Base-by-base conservation (phyloP, 2,888 invertebrate species). In the Camponotus fellah region DNA sequence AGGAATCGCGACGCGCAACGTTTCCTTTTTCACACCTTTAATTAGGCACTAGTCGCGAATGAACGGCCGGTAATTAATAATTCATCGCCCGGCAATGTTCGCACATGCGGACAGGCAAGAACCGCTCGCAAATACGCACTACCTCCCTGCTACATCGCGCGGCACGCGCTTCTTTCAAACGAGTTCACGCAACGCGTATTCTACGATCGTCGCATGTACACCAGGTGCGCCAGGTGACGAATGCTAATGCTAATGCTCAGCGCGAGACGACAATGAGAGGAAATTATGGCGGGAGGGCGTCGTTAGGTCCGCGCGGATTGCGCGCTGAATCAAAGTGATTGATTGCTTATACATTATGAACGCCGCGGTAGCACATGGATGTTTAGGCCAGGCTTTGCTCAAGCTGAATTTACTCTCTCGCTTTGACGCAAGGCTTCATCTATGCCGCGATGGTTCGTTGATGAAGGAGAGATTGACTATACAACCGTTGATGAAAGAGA, bases 51-150 rank as follows among this genome's bases (percentile, higher is more conserved):
- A 79, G 84, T 75, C 10, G 85, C 64, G 85, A 86, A 86, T 85
- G 84, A 90, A 90, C 86, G 84, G 72, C 72, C 77, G 84, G 86
- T 75, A 86, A 90, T 90, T 90, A 90, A 90, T 88, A 88, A 90
- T 90, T 90, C 88, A 90, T 88, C 85, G 69, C 83, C 40, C 71
- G 46, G 46, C 62, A 85, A 86, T 71, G 84, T 79, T 75, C 76
- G 75, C 83, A 72, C 66, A 82, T 65, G 65, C 14, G 17, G 17
- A 46, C 1, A 4, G 17, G 5, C 62, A 62, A 88, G 82, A 82
- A 68, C 76, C 69, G 6, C n/a, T 6, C n/a, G 62, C 46, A 49
- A 71, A 72, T 68, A 53, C n/a, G n/a, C 8, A n/a, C n/a, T 4
- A 17, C 32, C 26, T n/a, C 32, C 64, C 37, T 37, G 60, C 32